A percentile compares a stretch with the other conserved stretches of the same genome.
Evolutionary conservation across 2,888 invertebrate genomes (phyloP).

Genomic region (Pseudoips prasinana): DNA sequence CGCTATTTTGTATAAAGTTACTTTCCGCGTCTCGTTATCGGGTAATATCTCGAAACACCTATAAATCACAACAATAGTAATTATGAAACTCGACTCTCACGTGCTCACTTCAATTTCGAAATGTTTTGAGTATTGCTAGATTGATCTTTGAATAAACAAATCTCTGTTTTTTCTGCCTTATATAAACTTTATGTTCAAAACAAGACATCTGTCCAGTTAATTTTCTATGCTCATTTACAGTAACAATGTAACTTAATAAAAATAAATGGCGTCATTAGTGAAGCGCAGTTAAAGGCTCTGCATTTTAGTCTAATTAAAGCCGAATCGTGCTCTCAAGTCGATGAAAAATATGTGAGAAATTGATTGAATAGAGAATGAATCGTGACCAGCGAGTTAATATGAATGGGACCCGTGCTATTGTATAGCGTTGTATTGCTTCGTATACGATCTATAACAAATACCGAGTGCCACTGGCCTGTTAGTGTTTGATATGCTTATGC

Average conservation of each 20-base stretch:
- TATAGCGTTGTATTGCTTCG: background rate
- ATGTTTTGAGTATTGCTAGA: conserved; percentile 24
- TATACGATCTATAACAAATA: background rate
- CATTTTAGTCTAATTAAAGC: background rate
- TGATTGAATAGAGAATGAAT: background rate
- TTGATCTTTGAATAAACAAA: conserved; percentile 29
- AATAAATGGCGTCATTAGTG: background rate
- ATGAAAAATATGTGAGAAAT: background rate
- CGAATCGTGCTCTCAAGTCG: background rate
- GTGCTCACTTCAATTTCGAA: conserved; percentile 39
- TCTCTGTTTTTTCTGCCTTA: conserved; percentile 10
- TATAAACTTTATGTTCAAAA: conserved; percentile 3
- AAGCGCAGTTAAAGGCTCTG: background rate
- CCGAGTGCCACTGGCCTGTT: background rate
- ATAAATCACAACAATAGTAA: conserved; percentile 72
- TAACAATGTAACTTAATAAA: background rate
- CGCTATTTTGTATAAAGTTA: conserved; percentile 76
- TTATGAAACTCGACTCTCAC: conserved; percentile 56
- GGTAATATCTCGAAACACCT: conserved; percentile 62
- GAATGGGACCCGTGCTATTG: background rate
- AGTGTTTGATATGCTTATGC: no score
- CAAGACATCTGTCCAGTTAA: background rate
- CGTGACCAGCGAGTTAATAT: conserved; percentile 1
- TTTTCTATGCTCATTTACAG: background rate
- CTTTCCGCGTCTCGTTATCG: conserved; percentile 63